Base-by-base conservation (phyloP, 2,888 invertebrate species). In the Pandemis corylana region DNA sequence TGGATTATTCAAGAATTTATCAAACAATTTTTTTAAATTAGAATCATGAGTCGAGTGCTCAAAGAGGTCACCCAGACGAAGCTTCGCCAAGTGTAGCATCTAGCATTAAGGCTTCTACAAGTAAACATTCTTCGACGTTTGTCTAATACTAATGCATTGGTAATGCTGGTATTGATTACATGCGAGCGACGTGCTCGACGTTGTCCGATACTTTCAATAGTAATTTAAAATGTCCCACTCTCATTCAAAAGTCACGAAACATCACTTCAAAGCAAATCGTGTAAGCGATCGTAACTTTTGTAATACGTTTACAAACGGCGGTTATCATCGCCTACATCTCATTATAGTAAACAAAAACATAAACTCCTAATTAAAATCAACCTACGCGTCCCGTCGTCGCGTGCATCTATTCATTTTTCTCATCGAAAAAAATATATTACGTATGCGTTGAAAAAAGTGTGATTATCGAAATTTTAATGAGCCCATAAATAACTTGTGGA, bases 391-490 rank as follows among this genome's bases (percentile, higher is more conserved):
- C 73, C 42, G 66, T 62, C 74, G 76, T 77, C 73, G 75, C 76
- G 77, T 78, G 76, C 69, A 42, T 76, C 68, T 72, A 71, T 76
- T 77, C 62, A 73, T 75, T 77, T 62, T 65, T 71, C 70, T 41
- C 53, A 36, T 65, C 66, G 51, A 79, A 79, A 81, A 81, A 76
- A 63, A 65, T 49, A 76, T 53, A 61, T 73, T 74, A 76, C 76
- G 75, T 73, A 77, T 73, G 76, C 64, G 68, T 74, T 68, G 80
- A 81, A 83, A 85, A 84, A 83, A 83, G 80, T 85, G 85, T 90
- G 90, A 90, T 92, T 88, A 92, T 91, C 86, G 85, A 91, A 86
- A 86, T 89, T 91, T 91, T 93, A 94, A 93, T 93, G 92, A 93
- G 89, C 79, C 85, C 85, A 90, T 93, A 93, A 92, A 93, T 92